Evolutionary conservation across 2,888 invertebrate species (phyloP), one percentile per base, ranked within the genome.

Genomic region (Temnothorax rugatulus): DNA sequence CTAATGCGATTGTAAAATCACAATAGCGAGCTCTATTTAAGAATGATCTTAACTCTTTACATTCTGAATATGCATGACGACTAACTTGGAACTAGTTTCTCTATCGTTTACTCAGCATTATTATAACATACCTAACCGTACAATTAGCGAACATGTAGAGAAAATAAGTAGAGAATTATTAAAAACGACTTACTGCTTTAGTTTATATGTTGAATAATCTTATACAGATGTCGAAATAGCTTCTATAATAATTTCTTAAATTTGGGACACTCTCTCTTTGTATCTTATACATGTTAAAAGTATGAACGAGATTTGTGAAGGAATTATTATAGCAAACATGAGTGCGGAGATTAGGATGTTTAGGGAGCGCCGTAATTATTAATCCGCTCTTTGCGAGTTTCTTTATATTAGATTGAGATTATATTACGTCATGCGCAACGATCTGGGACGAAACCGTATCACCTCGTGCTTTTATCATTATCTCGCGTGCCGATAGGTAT

Each of bases 391-490:
- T 77, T 75, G 38, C 18, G 69, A 54, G 21, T 13, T 44, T 82
- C 34, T 18, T 83, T 75, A 41, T 13, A 61, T 38, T 38, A 41
- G 15, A n/a, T 34, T 7, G 9, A 63, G 66, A 79, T 66, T 52
- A 52, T 50, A 44, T 79, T 71, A 50, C 63, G 74, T 34, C 73
- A 84, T 69, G 82, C 68, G 75, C 86, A 87, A 71, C 63, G 83
- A 85, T 18, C 79, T 84, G 79, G 38, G 75, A 84, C 85, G 61
- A 73, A 47, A 73, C 61, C 38, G 57, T 71, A 64, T 54, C 77
- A 47, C 63, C 13, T 44, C 64, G 21, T 47, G 21, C n/a, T 84
- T 89, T 89, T 89, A 87, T 86, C 86, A 87, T 84, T 66, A 73
- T 34, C 7, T 86, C 83, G 15, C 85, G 34, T 82, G 76, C 38